A percentile compares a stretch with the other conserved stretches of the same genome.
Conservation (phyloP, 2,113 vertebrate genomes). For the Oncorhynchus nerka region DNA sequence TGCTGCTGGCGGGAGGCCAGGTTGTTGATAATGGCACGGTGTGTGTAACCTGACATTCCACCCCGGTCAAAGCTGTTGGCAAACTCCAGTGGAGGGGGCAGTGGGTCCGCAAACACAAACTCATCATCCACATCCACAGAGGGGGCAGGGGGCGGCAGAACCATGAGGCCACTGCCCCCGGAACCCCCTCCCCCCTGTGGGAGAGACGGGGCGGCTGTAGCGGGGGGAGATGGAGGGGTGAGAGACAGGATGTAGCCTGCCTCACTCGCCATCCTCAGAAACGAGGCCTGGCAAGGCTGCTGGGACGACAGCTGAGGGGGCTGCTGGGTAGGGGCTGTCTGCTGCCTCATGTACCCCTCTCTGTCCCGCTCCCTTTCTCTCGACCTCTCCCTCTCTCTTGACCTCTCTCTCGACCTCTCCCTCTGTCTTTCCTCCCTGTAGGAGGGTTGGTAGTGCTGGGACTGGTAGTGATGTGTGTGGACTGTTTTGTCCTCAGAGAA, state of each 20-base stretch:
- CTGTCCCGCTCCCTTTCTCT: constrained; percentile 53
- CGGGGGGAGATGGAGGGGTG: constrained; percentile 71
- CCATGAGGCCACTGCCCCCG: constrained; percentile 74
- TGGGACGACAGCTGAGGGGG: constrained; percentile 57
- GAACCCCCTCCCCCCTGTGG: constrained; percentile 32
- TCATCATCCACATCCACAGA: constrained; percentile 89
- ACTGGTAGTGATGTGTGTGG: constrained; percentile 76
- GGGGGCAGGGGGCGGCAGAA: constrained; percentile 86
- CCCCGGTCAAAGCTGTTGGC: constrained; percentile 89
- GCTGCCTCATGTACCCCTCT: constrained; percentile 63
- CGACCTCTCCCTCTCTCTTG: constrained; percentile 34
- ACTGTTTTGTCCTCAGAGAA: constrained; percentile 79
- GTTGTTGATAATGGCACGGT: constrained; percentile 57
- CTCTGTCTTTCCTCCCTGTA: constrained; percentile 60
- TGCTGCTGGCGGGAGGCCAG: constrained; percentile 56
- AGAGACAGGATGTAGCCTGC: constrained; percentile 71
- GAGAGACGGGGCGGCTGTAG: constrained; percentile 39
- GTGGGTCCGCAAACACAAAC: constrained; percentile 86
- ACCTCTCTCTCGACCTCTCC: constrained; percentile 42
- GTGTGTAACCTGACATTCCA: constrained; percentile 51
- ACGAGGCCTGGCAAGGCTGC: constrained; percentile 61
- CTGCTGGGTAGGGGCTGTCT: constrained; percentile 44
- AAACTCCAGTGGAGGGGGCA: constrained; percentile 88
- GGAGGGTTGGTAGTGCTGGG: constrained; percentile 66
- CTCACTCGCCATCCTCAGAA: constrained; percentile 76